phyloP scores from a whole-genome alignment of 2,113 vertebrate species.

The Falco punctatus region DNA sequence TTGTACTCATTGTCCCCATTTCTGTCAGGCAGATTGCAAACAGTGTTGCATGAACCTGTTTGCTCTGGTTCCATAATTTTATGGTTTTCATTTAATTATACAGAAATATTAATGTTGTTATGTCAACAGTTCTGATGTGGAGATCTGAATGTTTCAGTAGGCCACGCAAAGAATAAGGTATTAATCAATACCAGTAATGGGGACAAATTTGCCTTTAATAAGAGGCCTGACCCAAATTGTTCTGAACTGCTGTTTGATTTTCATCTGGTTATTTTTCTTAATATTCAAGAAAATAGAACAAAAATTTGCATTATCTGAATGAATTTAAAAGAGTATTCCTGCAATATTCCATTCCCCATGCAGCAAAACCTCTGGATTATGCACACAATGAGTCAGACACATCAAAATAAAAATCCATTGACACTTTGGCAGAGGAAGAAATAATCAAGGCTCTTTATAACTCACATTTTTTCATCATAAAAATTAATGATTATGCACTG shows the following conservation, averaged over 20 bases:
- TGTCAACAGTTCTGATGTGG: slow-evolving; percentile 18
- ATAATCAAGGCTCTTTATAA: slow-evolving; percentile 53
- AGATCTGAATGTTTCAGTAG: slow-evolving; percentile 26
- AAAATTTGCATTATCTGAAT: slow-evolving; percentile 32
- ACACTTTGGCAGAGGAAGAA: slow-evolving; percentile 57
- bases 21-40: background rate
- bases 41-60: background rate
- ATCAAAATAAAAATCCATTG: slow-evolving; percentile 60
- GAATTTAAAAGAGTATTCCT: slow-evolving; percentile 13
- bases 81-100: slow-evolving; percentile 42
- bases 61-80: slow-evolving; percentile 33
- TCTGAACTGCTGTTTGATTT: slow-evolving; percentile 29
- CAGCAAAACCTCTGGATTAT: slow-evolving; percentile 28
- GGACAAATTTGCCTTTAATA: slow-evolving; percentile 12
- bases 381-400: slow-evolving; percentile 36
- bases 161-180: background rate
- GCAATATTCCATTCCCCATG: background rate
- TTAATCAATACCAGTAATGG: slow-evolving; percentile 15
- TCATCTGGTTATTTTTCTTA: background rate
- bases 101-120: slow-evolving; percentile 43
- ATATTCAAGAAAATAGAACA: background rate
- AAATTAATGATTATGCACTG: slow-evolving; percentile 47
- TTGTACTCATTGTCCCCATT: background rate
- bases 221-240: slow-evolving; percentile 21
- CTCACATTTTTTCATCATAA: slow-evolving; percentile 45